phyloP scores from a whole-genome alignment of 23 tunicate species.

The Ciona savignyi region DNA sequence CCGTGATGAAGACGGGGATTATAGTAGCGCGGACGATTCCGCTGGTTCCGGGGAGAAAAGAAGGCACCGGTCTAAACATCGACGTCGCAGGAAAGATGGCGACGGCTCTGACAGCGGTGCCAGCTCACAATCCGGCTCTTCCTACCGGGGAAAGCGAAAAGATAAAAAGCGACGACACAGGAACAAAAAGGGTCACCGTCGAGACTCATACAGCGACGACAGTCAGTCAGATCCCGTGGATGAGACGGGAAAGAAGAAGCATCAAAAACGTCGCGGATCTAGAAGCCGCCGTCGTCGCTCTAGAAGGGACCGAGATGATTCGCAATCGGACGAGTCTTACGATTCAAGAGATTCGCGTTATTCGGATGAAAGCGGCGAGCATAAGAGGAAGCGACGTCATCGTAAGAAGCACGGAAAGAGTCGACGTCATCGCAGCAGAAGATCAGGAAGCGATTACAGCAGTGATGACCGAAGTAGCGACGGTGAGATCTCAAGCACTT shows the following conservation, averaged over 20 bases:
- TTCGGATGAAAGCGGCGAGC: slow-evolving; percentile 37
- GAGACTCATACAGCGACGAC: slow-evolving; percentile 25
- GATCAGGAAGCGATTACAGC: slow-evolving; percentile 20
- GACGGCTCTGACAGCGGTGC: background rate
- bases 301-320: slow-evolving; percentile 10
- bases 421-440: slow-evolving; percentile 28
- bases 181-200: slow-evolving; percentile 2
- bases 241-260: slow-evolving; percentile 14
- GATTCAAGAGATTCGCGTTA: slow-evolving; percentile 47
- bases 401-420: slow-evolving; percentile 20
- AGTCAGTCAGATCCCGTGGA: slow-evolving; percentile 34
- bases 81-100: slow-evolving; percentile 15
- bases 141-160: slow-evolving; percentile 31
- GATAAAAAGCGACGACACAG: slow-evolving; percentile 24
- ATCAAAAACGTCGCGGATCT: slow-evolving; percentile 12
- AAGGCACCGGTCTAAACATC: slow-evolving; percentile 14
- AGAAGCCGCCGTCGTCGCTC: slow-evolving; percentile 28
- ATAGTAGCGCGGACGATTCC: slow-evolving; percentile 20
- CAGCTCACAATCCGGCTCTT: background rate
- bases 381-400: slow-evolving; percentile 26
- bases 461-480: background rate
- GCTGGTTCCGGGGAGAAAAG: slow-evolving; percentile 18
- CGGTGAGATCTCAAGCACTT: slow-evolving; percentile 15
- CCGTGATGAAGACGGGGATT: slow-evolving; percentile 15
- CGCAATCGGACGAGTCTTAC: slow-evolving; percentile 20